phyloP scores from a whole-genome alignment of 2,888 invertebrate genomes.

The Drosophila kambysellisi region DNA sequence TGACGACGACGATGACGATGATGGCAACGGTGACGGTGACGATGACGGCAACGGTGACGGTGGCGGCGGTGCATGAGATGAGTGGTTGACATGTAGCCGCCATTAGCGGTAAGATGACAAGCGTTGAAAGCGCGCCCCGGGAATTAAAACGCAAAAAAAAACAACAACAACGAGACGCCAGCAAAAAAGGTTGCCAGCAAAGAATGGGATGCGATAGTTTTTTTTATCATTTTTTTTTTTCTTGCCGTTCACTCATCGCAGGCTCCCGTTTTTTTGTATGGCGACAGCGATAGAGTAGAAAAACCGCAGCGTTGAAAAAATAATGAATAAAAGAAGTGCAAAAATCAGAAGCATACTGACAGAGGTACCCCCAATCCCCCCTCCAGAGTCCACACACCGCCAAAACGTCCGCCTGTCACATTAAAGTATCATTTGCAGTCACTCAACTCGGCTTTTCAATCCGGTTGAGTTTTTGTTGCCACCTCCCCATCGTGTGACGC shows the following conservation, averaged over 20 bases:
- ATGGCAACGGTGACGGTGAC: constrained; percentile 9
- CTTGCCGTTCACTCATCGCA: neutral
- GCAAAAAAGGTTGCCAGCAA: constrained; percentile 13
- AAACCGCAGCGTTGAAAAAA: constrained; percentile 44
- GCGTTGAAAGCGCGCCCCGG: constrained; percentile 78
- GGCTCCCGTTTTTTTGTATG: constrained; percentile 22
- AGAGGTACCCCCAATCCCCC: constrained; percentile 18
- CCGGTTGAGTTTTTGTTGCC: constrained; percentile 24
- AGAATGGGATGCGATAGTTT: constrained; percentile 67
- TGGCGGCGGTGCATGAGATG: constrained; percentile 57
- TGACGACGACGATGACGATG: constrained; percentile 10
- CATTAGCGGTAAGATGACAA: constrained; percentile 81
- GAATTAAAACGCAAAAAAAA: constrained; percentile 69
- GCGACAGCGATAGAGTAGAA: constrained; percentile 67
- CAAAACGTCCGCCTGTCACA: constrained; percentile 67
- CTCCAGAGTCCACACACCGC: neutral
- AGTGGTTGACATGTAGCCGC: constrained; percentile 81
- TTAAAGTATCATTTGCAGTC: constrained; percentile 79
- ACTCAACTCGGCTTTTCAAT: constrained; percentile 60
- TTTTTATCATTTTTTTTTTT: neutral
- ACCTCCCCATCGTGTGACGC: constrained; percentile 5
- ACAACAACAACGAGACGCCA: neutral
- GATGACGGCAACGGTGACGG: constrained; percentile 14
- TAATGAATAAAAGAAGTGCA: constrained; percentile 66
- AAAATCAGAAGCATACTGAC: constrained; percentile 74